Evolutionary conservation across 2,888 invertebrate genomes (phyloP), one percentile per base, ranked within the genome.

Genomic region (Amphipoea lucens): DNA sequence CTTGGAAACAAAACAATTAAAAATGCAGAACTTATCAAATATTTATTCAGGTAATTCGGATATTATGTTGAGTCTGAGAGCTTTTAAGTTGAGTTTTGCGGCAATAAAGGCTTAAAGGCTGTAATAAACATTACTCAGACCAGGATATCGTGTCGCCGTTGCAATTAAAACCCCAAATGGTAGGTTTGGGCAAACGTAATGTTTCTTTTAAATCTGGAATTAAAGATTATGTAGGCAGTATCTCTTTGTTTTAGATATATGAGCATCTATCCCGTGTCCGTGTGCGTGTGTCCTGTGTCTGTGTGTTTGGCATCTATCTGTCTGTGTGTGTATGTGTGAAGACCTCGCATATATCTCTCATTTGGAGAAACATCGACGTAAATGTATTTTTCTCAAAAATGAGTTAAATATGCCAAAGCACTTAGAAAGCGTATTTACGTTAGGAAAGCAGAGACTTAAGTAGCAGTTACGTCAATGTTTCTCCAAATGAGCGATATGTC

Each of bases 11-110:
- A 66, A 73, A 70, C 60, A 77, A 75, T 79, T 40, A 68, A 77
- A 81, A 48, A 63, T 20, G 48, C 29, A 75, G 14, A 81, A 57
- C 48, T 66, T 71, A 78, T 77, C 70, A 82, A 86, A 78, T 85
- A 70, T 81, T 78, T 78, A 75, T 78, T 71, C 65, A 68, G 23
- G 42, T 69, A 69, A 68, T 74, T 76, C 40, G 73, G 20, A 63
- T 36, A n/a, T 72, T 62, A 66, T 57, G 63, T 76, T 83, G 23
- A 73, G 75, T 65, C 29, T 71, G 57, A 45, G 62, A 67, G 66
- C 76, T 83, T 80, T 86, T 79, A 63, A 65, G 14, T 29, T 36
- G 51, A 51, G n/a, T 54, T 85, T 83, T 74, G 42, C 11, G 72
- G 68, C 70, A 72, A 65, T 66, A 74, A 77, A 84, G 23, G 73